These are phyloP conservation scores for Coecobrya sp. DNA, from an alignment of 2,888 invertebrate species.

Conservation along the genomic window DNA sequence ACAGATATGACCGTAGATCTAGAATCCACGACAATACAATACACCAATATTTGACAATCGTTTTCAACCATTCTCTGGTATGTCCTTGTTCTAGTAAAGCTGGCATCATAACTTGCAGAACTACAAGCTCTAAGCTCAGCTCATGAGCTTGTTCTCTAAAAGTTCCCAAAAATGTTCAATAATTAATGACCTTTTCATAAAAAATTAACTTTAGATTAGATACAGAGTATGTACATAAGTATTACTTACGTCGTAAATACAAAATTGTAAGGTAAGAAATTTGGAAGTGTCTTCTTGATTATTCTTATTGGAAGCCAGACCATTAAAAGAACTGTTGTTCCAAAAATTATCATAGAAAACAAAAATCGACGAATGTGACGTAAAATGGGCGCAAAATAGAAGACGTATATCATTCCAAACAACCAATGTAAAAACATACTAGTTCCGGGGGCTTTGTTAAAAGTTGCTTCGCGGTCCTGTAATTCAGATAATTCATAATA, in stretches of 20 bases:
- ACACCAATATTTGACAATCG: constrained; percentile 96
- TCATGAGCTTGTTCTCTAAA: constrained; percentile 92
- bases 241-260: constrained; percentile 89
- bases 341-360: constrained; percentile 98
- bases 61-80: constrained; percentile 97
- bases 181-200: not conserved
- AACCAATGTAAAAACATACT: constrained; percentile 99
- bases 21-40: constrained; percentile 94
- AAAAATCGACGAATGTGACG: constrained; percentile 96
- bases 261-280: constrained; percentile 98
- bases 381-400: constrained; percentile 99
- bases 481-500: constrained; percentile 77
- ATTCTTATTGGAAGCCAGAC: constrained; percentile 97
- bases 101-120: constrained; percentile 98
- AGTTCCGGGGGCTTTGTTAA: constrained; percentile 97
- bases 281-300: constrained; percentile 93
- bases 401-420: constrained; percentile 99
- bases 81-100: constrained; percentile 98
- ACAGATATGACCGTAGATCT: constrained; percentile 95
- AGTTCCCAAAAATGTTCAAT: constrained; percentile 7
- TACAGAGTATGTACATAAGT: no score
- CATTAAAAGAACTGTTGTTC: constrained; percentile 98
- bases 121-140: constrained; percentile 96
- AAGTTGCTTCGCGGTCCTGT: constrained; percentile 93
- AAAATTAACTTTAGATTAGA: no score